Percentiles rank a stretch among this genome's conserved stretches.
Evolutionary conservation across 1,140 invertebrate genomes (phyloP).

Genomic region (Ephestia elutella): DNA sequence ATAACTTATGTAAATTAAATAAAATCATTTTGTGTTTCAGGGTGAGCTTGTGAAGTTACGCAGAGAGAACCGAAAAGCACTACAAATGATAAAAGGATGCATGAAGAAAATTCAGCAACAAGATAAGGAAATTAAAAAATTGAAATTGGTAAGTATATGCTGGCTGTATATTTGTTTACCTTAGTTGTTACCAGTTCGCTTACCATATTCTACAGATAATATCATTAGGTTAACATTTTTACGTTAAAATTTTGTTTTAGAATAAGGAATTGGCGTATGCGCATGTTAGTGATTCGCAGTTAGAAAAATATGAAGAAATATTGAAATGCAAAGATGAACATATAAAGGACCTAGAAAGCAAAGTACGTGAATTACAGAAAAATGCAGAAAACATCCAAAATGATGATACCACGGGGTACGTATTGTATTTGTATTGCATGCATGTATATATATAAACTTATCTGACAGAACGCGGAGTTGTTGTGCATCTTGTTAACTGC

Average conservation of each 20-base stretch:
- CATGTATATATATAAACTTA: no score
- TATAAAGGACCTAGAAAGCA: constrained; percentile 60
- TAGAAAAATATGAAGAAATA: constrained; percentile 67
- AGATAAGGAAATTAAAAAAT: constrained; percentile 65
- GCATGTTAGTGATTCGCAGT: constrained; percentile 55
- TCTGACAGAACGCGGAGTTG: no score
- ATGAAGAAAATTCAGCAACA: constrained; percentile 65
- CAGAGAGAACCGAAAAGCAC: constrained; percentile 78
- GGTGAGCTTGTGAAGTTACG: constrained; percentile 71
- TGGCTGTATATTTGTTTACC: no score
- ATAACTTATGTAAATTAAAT: no score
- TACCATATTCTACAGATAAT: no score
- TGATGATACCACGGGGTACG: constrained; percentile 44
- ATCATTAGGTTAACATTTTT: no score
- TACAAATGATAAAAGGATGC: constrained; percentile 72
- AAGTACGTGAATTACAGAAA: constrained; percentile 52
- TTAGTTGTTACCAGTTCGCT: no score
- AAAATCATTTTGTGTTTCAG: constrained; percentile 27
- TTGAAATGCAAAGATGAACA: constrained; percentile 68
- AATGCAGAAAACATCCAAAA: constrained; percentile 41
- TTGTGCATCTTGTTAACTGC: no score
- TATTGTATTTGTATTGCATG: background rate
- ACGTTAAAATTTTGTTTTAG: constrained; percentile 26
- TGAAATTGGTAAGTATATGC: constrained; percentile 45
- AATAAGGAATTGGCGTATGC: constrained; percentile 57